Evolutionary conservation across 2,888 invertebrate species (phyloP), one percentile per base, ranked within the genome.

Genomic region (Lepidocyrtoides sp.): DNA sequence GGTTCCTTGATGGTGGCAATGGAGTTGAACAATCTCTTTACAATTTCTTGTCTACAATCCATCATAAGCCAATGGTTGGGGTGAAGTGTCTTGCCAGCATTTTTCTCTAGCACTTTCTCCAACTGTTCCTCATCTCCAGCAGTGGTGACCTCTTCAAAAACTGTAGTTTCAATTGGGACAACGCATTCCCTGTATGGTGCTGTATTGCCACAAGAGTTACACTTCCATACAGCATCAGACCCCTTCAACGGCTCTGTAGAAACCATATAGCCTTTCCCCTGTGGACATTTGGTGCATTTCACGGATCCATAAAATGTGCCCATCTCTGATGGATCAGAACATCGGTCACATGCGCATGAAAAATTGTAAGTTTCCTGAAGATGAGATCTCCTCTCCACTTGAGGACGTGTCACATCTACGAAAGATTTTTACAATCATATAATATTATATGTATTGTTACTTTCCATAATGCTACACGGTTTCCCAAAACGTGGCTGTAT

Each of bases 51-150:
- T 41, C 92, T 81, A 26, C 75, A 63, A 44, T 92, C 92, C 91
- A 92, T 92, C 89, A 92, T 88, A 23, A 92, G 85, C 89, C 89
- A 92, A 29, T 92, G 92, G 69, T 92, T 92, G 0, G 92, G 85
- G 44, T 92, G 92, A 17, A 92, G 85, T 1, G 81, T 81, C 10
- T 69, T 83, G 4, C 79, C 92, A 7, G 85, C 60, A 81, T 92
- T 48, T 12, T 87, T 82, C 23, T 91, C 91, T 23, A 92, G 48
- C 3, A 92, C 63, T 60, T 89, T 83, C 51, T 92, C 92, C 32
- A 92, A 63, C 8, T 48, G 60, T n/a, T 89, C 92, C 26, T 92
- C 92, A 51, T 84, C 88, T 14, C 63, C 89, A 23, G 91, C 91
- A 12, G 75, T 63, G 48, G 63, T 72, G 26, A 92, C 79, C 84